Evolutionary conservation across 2,888 invertebrate species (phyloP), one percentile per base, ranked within the genome.

Genomic region (Epinotia ramella): DNA sequence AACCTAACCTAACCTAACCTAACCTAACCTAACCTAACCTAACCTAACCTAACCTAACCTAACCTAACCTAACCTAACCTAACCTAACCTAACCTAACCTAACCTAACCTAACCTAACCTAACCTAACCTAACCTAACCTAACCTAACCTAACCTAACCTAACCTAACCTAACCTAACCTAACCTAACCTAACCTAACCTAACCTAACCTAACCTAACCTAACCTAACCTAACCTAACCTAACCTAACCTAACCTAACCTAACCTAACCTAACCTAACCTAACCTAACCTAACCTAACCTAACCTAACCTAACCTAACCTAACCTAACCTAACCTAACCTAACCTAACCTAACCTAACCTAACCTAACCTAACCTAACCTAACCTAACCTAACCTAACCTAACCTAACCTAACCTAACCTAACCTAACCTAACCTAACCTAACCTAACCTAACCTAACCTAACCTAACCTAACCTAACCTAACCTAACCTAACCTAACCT

Each of bases 221-320:
- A 49, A 49, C 49, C 49, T 49, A 49, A 49, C 49, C 49, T 49
- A 49, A 49, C 49, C 49, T 49, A 49, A 49, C 49, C 49, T 49
- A 49, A 49, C 49, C 49, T 49, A 49, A 49, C 49, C 49, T 49
- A 49, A 49, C 49, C 49, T 49, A 49, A 49, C 49, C 49, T 49
- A 49, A 49, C 49, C 49, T 49, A 49, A 49, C 49, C 49, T 49
- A 49, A 49, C 49, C 49, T 49, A 49, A 49, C 49, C 49, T 49
- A 49, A 49, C 49, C 49, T 49, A 49, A 49, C 49, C 49, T 49
- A 49, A 49, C 49, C 49, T 49, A 49, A 49, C 49, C 49, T 49
- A 49, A 49, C 49, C 49, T 49, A 49, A 49, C 49, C 49, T 49
- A 49, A 49, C 49, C 49, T 49, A 49, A 49, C 49, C 49, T 49